A percentile compares a stretch with the other conserved stretches of the same genome.
Evolutionary conservation across 2,888 invertebrate genomes (phyloP).

Genomic region (Caenorhabditis parvicauda): DNA sequence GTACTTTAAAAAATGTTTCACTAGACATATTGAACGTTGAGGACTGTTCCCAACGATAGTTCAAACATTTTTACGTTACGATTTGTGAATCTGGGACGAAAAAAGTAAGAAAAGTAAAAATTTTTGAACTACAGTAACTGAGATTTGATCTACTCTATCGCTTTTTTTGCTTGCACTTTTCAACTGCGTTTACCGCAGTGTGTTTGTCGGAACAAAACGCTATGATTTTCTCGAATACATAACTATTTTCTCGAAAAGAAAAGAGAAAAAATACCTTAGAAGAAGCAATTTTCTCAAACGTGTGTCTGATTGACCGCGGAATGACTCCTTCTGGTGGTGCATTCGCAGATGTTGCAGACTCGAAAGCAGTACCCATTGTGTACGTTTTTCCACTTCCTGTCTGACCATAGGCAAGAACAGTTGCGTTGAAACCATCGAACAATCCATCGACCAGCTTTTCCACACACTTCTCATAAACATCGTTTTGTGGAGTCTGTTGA

Average conservation of each 20-base stretch:
- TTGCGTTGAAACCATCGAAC: constrained; percentile 94
- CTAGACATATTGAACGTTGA: not conserved
- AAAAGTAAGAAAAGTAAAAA: not conserved
- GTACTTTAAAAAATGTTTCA: not conserved
- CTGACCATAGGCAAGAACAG: constrained; percentile 93
- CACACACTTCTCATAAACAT: constrained; percentile 81
- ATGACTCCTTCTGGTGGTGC: constrained; percentile 78
- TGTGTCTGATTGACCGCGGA: constrained; percentile 87
- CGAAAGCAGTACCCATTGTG: constrained; percentile 98
- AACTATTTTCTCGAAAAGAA: not conserved
- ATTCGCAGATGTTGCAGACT: constrained; percentile 65
- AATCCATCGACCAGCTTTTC: constrained; percentile 84
- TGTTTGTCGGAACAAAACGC: too few species aligned
- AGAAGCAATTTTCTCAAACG: constrained; percentile 72
- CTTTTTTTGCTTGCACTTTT: too few species aligned
- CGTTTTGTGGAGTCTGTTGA: constrained; percentile 72
- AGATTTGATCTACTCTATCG: not conserved
- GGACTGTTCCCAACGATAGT: too few species aligned
- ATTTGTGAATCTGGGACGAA: too few species aligned
- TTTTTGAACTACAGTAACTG: not conserved
- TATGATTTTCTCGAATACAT: not conserved
- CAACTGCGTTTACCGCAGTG: too few species aligned
- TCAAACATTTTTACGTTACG: too few species aligned
- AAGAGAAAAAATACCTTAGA: constrained; percentile 8
- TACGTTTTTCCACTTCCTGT: constrained; percentile 98